Conservation (phyloP, 2,113 vertebrate species). For the Phalacrocorax carbo region DNA sequence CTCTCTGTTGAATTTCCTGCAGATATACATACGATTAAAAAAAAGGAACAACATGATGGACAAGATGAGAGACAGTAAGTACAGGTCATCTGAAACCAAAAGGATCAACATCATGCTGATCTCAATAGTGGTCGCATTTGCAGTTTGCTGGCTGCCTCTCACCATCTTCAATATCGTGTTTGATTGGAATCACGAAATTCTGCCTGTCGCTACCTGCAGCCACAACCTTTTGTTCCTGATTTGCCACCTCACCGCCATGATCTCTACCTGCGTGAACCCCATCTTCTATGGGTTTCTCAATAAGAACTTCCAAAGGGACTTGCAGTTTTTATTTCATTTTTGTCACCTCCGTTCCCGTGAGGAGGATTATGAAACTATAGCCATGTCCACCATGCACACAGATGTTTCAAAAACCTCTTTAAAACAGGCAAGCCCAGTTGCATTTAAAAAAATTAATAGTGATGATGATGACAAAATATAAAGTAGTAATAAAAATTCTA, state of each 20-base stretch:
- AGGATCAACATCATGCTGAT: slow-evolving; percentile 88
- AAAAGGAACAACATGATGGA: slow-evolving; percentile 85
- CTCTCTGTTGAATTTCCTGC: slow-evolving; percentile 40
- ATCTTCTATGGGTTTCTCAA: slow-evolving; percentile 90
- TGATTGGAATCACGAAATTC: slow-evolving; percentile 86
- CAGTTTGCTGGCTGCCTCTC: slow-evolving; percentile 88
- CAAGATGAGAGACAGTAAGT: slow-evolving; percentile 85
- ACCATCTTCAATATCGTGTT: slow-evolving; percentile 87
- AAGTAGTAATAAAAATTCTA: slow-evolving; percentile 4
- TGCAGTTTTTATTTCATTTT: slow-evolving; percentile 83
- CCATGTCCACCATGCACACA: slow-evolving; percentile 89
- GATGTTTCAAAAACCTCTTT: slow-evolving; percentile 87
- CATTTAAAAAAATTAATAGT: slow-evolving; percentile 73
- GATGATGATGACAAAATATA: slow-evolving; percentile 72
- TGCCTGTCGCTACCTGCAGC: slow-evolving; percentile 78
- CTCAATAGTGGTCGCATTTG: slow-evolving; percentile 86
- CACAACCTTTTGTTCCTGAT: slow-evolving; percentile 86
- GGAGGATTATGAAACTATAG: slow-evolving; percentile 88
- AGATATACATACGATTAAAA: slow-evolving; percentile 87
- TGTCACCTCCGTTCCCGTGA: slow-evolving; percentile 81
- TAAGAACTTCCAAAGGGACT: slow-evolving; percentile 88
- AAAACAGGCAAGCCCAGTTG: slow-evolving; percentile 77
- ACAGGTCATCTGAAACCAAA: slow-evolving; percentile 82
- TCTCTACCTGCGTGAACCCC: slow-evolving; percentile 87
- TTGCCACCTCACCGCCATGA: slow-evolving; percentile 88